Evolutionary conservation across 2,888 invertebrate species (phyloP).

Genomic region (Cephus pulcher): DNA sequence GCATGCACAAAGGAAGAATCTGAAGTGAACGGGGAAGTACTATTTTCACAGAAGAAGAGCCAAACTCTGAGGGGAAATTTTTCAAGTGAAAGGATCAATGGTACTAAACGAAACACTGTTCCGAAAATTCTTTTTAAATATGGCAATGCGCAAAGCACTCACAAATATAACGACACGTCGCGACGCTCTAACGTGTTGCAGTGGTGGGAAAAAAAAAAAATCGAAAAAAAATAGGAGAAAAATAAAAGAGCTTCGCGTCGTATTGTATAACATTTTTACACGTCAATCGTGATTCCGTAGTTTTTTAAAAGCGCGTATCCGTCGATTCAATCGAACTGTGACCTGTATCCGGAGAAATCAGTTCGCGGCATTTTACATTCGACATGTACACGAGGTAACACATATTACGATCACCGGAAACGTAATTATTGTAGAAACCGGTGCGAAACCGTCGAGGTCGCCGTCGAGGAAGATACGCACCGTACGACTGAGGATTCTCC

Average conservation of each 20-base stretch:
- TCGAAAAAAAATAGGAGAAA: conserved; percentile 9
- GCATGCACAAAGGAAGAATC: neutral
- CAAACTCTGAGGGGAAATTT: no score
- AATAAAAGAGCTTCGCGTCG: conserved; percentile 21
- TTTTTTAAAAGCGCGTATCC: conserved; percentile 45
- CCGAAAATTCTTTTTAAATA: neutral
- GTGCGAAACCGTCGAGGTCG: no score
- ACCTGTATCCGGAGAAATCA: neutral
- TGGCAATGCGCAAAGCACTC: neutral
- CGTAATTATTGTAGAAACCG: no score
- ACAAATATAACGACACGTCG: neutral
- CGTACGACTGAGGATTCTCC: no score
- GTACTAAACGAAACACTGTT: no score
- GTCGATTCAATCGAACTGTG: conserved; percentile 3
- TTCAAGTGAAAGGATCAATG: no score
- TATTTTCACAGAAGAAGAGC: no score
- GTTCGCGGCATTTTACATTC: conserved; percentile 2
- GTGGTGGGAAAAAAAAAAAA: neutral
- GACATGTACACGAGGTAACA: neutral
- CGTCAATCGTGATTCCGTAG: conserved; percentile 51
- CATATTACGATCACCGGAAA: no score
- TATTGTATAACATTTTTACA: conserved; percentile 48
- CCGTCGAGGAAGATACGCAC: no score
- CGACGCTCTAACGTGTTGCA: neutral
- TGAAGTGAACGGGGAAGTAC: no score